Percentiles rank a stretch among this genome's conserved stretches.
These are phyloP conservation scores for Heliconius hortense DNA, from an alignment of 2,888 invertebrate species.

Conservation along the genomic window DNA sequence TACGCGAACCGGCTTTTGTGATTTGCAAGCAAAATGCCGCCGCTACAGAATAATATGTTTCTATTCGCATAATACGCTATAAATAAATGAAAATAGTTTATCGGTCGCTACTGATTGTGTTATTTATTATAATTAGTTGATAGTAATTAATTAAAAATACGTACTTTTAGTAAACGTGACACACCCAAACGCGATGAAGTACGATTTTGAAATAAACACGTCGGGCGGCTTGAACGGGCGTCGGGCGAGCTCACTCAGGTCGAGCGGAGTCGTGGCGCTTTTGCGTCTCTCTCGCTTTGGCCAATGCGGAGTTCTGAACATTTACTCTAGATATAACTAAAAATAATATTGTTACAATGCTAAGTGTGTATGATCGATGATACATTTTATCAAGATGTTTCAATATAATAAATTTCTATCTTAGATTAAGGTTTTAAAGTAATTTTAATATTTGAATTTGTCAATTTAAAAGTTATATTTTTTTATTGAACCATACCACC, in stretches of 20 bases:
- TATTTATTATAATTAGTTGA: conserved; percentile 8
- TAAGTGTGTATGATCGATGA: not conserved
- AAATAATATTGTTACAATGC: not conserved
- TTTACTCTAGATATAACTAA: conserved; percentile 45
- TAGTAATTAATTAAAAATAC: conserved; percentile 48
- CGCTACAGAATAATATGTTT: not conserved
- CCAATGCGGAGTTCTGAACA: conserved; percentile 54
- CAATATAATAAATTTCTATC: not conserved
- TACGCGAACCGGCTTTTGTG: conserved; percentile 61
- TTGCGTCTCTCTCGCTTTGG: conserved; percentile 65
- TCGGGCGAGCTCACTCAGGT: conserved; percentile 60
- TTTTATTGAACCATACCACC: not conserved
- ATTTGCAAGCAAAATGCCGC: conserved; percentile 51
- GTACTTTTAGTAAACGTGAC: conserved; percentile 66
- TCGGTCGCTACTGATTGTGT: not conserved
- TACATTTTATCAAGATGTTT: no score
- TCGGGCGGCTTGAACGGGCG: conserved; percentile 52
- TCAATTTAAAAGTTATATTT: not conserved
- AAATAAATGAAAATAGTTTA: not conserved
- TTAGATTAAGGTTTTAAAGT: not conserved
- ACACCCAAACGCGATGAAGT: conserved; percentile 63
- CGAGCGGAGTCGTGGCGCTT: conserved; percentile 63
- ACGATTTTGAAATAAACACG: conserved; percentile 70
- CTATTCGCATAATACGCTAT: conserved; percentile 8
- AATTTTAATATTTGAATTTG: not conserved